Percentiles rank a stretch among this genome's conserved stretches.
Conservation (phyloP, 2,888 invertebrate genomes). For the Hydrotaea cyrtoneurina region DNA sequence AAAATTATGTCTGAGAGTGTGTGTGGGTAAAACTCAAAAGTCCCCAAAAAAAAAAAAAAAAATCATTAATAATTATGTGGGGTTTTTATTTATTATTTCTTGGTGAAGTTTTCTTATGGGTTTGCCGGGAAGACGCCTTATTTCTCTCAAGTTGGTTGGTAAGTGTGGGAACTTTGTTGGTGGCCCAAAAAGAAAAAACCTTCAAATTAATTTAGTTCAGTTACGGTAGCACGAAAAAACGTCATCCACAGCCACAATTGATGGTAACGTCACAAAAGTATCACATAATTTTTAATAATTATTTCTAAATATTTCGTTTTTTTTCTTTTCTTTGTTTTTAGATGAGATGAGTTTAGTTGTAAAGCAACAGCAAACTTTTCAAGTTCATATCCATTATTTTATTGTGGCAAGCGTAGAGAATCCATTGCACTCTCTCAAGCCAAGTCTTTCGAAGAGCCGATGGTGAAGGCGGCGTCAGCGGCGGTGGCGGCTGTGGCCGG, state of each 20-base stretch:
- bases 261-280: neutral
- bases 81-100: conserved; percentile 1
- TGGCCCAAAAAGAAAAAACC: neutral
- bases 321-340: neutral
- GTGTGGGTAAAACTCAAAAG: no score
- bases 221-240: no score
- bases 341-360: no score
- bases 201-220: conserved; percentile 11
- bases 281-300: conserved; percentile 27
- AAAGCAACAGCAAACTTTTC: conserved; percentile 27
- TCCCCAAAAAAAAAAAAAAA: neutral
- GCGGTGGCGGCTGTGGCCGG: neutral
- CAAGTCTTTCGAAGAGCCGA: neutral
- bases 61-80: conserved; percentile 49
- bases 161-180: conserved; percentile 23
- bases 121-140: neutral
- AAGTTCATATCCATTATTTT: conserved; percentile 54
- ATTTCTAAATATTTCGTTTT: conserved; percentile 16
- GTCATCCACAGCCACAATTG: no score
- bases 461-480: no score
- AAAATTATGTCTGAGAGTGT: no score
- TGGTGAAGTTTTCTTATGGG: neutral
- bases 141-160: neutral
- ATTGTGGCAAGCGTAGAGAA: conserved; percentile 36
- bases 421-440: neutral